These are phyloP conservation scores for Peromyscus melanophrys DNA, from an alignment of 2,797 vertebrate species.

Conservation along the genomic window DNA sequence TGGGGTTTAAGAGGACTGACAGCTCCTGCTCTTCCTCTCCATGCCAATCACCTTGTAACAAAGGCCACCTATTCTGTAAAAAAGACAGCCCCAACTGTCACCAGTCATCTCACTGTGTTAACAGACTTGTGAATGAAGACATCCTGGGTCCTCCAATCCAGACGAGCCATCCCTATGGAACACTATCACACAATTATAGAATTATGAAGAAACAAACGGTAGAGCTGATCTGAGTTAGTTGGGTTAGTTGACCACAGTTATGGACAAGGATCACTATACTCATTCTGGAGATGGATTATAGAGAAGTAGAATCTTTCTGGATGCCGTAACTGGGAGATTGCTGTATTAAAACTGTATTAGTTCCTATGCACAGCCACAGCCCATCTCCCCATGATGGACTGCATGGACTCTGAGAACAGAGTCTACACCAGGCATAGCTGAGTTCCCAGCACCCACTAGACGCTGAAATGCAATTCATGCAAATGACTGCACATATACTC, in stretches of 20 bases:
- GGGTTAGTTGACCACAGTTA: not conserved
- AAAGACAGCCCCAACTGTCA: not conserved
- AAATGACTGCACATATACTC: not conserved
- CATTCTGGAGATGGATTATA: not conserved
- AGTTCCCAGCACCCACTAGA: not conserved
- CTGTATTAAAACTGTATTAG: not conserved
- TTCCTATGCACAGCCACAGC: not conserved
- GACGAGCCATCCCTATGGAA: not conserved
- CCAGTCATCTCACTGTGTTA: not conserved
- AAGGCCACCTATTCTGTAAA: not conserved
- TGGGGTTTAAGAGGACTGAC: not conserved
- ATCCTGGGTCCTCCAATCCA: not conserved
- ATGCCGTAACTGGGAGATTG: not conserved
- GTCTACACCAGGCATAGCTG: not conserved
- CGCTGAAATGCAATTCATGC: not conserved
- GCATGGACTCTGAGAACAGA: not conserved
- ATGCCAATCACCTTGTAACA: not conserved
- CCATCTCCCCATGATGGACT: not conserved
- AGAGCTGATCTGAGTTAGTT: not conserved
- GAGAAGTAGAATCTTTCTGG: not conserved
- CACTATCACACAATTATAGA: no score
- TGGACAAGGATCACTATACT: not conserved
- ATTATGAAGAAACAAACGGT: not conserved
- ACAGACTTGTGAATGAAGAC: not conserved
- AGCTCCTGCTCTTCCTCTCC: not conserved